Conservation (phyloP, 1,140 invertebrate species). For the Platorchestia sp. region DNA sequence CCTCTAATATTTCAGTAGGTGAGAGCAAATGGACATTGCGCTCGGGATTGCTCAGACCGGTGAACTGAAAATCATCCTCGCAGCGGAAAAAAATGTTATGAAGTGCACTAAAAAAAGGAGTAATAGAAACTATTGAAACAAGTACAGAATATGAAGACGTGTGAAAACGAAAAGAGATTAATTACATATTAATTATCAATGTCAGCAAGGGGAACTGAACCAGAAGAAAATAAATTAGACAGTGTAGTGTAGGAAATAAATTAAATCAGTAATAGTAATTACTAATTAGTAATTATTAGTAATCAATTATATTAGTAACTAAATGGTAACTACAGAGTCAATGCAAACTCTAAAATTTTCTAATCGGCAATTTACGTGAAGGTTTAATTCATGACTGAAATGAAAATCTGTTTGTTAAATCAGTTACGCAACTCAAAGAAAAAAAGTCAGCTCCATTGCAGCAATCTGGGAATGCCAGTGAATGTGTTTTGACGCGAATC, state of each 20-base stretch:
- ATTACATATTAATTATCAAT: no score
- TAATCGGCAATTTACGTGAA: no score
- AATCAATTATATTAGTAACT: no score
- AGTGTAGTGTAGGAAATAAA: no score
- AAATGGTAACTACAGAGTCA: no score
- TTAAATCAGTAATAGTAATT: no score
- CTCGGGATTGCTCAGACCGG: not conserved
- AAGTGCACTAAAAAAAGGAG: not conserved
- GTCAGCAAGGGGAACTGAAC: no score
- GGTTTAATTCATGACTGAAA: not conserved
- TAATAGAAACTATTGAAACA: not conserved
- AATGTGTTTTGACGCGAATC: not conserved
- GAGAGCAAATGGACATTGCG: not conserved
- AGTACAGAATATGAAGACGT: not conserved
- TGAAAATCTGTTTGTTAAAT: not conserved
- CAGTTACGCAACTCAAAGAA: no score
- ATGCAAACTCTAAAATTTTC: no score
- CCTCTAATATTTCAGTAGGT: not conserved
- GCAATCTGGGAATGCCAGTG: not conserved
- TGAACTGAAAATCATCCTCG: not conserved
- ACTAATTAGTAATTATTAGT: no score
- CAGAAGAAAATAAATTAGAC: no score
- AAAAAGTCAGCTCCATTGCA: not conserved
- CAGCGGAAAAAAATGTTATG: not conserved
- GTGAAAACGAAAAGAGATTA: not conserved